Conservation (phyloP, 2,888 invertebrate species). For the Netelia melanura region DNA sequence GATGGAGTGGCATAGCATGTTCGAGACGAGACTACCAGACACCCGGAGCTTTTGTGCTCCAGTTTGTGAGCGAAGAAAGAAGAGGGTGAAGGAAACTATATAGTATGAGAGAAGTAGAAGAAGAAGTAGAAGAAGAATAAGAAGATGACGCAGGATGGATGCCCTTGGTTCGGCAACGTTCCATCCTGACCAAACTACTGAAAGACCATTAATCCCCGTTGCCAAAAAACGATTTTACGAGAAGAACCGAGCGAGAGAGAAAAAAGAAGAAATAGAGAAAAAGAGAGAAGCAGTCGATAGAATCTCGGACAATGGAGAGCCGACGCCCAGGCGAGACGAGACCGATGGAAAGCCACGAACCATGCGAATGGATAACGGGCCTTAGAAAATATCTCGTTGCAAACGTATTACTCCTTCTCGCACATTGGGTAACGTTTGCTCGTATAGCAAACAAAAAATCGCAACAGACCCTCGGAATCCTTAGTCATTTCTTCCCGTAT, state of each 20-base stretch:
- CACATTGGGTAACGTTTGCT: slow-evolving; percentile 20
- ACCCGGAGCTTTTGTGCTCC: slow-evolving; percentile 48
- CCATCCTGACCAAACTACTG: slow-evolving; percentile 42
- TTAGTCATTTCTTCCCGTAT: slow-evolving; percentile 24
- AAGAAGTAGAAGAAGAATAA: neutral
- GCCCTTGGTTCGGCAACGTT: slow-evolving; percentile 45
- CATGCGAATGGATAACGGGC: neutral
- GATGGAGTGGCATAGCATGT: slow-evolving; percentile 42
- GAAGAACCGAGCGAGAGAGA: neutral
- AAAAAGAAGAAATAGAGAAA: neutral
- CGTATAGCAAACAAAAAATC: neutral
- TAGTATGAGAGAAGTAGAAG: neutral
- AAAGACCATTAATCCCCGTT: slow-evolving; percentile 54
- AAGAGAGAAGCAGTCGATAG: slow-evolving; percentile 10
- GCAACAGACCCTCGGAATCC: neutral
- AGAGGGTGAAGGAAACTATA: neutral
- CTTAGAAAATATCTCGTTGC: neutral
- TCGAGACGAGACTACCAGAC: slow-evolving; percentile 26
- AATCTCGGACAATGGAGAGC: slow-evolving; percentile 60
- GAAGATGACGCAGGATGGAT: slow-evolving; percentile 33
- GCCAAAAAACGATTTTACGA: slow-evolving; percentile 45
- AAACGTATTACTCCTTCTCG: neutral
- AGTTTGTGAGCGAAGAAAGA: slow-evolving; percentile 36
- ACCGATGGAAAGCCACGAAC: slow-evolving; percentile 8
- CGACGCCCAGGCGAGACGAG: slow-evolving; percentile 44